Conservation (phyloP, 1,140 invertebrate genomes). For the Xylocopa sonorina region DNA sequence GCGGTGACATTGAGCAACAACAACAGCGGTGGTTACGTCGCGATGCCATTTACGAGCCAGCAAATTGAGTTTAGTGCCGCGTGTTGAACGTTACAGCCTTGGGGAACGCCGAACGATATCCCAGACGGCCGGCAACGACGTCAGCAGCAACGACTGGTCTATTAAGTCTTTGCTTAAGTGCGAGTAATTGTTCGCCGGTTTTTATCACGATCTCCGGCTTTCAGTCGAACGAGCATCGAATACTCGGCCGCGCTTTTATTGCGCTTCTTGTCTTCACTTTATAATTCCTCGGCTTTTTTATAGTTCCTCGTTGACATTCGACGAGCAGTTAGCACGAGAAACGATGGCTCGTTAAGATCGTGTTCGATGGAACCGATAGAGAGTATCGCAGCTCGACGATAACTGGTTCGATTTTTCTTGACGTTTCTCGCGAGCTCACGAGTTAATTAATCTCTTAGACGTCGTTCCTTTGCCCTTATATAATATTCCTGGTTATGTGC, state of each 20-base stretch:
- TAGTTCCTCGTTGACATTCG: neutral
- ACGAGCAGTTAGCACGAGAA: neutral
- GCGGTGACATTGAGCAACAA: conserved; percentile 60
- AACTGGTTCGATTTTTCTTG: neutral
- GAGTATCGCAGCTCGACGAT: neutral
- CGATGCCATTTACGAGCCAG: conserved; percentile 50
- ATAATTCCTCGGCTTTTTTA: neutral
- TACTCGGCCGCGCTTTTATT: neutral
- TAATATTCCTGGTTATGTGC: too few relatives aligned
- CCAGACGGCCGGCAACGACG: conserved; percentile 8
- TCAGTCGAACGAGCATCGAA: neutral
- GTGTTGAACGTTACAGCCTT: conserved; percentile 60
- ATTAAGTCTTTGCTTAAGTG: conserved; percentile 37
- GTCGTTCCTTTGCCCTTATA: too few relatives aligned
- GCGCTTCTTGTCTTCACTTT: neutral
- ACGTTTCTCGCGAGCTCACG: too few relatives aligned
- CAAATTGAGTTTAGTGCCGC: conserved; percentile 64
- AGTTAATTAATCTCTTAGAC: too few relatives aligned
- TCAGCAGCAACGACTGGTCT: conserved; percentile 20
- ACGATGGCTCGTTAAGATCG: neutral
- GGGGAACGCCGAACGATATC: conserved; percentile 43
- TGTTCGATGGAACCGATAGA: neutral
- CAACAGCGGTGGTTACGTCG: conserved; percentile 48
- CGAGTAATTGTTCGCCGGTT: conserved; percentile 19
- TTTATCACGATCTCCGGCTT: neutral